These are phyloP conservation scores for Lasioglossum marginatum DNA, from an alignment of 2,888 invertebrate species.

Conservation along the genomic window DNA sequence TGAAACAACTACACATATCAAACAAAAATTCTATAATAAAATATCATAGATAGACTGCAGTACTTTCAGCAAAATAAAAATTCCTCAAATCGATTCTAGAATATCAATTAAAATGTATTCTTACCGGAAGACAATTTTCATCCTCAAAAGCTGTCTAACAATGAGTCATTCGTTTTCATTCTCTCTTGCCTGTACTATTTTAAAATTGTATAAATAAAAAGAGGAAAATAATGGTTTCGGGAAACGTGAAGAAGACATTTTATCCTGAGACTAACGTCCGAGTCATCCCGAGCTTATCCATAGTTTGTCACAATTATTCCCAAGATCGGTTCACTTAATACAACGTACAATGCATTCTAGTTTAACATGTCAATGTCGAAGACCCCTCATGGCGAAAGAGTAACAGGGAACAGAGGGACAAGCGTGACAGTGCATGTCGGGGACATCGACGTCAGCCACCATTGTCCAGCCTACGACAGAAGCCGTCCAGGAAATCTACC, in stretches of 20 bases:
- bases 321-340: conserved; percentile 15
- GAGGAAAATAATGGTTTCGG: not conserved
- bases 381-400: conserved; percentile 74
- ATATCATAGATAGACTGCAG: not conserved
- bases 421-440: conserved; percentile 78
- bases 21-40: not conserved
- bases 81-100: too few species aligned
- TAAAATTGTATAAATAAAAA: not conserved
- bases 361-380: conserved; percentile 62
- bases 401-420: conserved; percentile 77
- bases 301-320: conserved; percentile 61
- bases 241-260: not conserved
- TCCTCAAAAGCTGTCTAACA: too few species aligned
- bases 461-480: conserved; percentile 74
- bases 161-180: not conserved
- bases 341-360: conserved; percentile 28
- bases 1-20: not conserved
- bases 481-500: conserved; percentile 75
- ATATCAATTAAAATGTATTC: too few species aligned
- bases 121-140: too few species aligned
- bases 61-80: too few species aligned
- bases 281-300: not conserved
- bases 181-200: not conserved
- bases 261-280: not conserved
- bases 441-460: conserved; percentile 69